Percentiles rank a stretch among this genome's conserved stretches.
These are phyloP conservation scores for Sinhomidia bicolor DNA, from an alignment of 2,888 invertebrate genomes.

Conservation along the genomic window DNA sequence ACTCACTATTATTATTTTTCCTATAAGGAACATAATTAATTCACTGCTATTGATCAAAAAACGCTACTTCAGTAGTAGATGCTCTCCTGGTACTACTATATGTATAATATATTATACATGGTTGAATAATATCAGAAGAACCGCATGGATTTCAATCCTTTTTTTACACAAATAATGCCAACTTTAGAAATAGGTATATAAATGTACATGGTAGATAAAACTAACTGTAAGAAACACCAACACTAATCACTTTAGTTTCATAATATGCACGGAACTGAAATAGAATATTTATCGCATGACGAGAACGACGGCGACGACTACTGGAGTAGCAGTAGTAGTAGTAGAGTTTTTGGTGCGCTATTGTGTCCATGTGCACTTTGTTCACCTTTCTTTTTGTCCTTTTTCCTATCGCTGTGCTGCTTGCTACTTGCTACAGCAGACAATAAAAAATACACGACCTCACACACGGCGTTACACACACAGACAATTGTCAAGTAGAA, in stretches of 20 bases:
- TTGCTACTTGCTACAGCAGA: background rate
- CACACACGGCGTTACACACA: background rate
- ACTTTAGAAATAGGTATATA: too few species aligned
- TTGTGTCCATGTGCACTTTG: slow-evolving; percentile 8
- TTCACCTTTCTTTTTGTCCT: slow-evolving; percentile 15
- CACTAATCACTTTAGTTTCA: slow-evolving; percentile 22
- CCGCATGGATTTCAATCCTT: slow-evolving; percentile 3
- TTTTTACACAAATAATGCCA: background rate
- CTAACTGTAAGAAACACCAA: background rate
- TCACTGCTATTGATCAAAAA: slow-evolving; percentile 75
- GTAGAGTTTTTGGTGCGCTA: too few species aligned
- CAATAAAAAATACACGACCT: slow-evolving; percentile 28
- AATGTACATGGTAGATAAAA: background rate
- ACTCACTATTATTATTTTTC: slow-evolving; percentile 49
- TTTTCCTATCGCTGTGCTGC: background rate
- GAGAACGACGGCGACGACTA: background rate
- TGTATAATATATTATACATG: background rate
- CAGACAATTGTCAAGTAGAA: slow-evolving; percentile 10
- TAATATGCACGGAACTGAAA: too few species aligned
- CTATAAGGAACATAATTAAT: slow-evolving; percentile 78
- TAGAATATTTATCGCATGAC: background rate
- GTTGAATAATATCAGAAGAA: background rate
- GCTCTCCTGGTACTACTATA: background rate
- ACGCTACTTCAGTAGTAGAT: slow-evolving; percentile 8
- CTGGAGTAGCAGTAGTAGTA: too few species aligned